Evolutionary conservation across 2,888 invertebrate genomes (phyloP), one percentile per base, ranked within the genome.

Genomic region (Steromphala cineraria): DNA sequence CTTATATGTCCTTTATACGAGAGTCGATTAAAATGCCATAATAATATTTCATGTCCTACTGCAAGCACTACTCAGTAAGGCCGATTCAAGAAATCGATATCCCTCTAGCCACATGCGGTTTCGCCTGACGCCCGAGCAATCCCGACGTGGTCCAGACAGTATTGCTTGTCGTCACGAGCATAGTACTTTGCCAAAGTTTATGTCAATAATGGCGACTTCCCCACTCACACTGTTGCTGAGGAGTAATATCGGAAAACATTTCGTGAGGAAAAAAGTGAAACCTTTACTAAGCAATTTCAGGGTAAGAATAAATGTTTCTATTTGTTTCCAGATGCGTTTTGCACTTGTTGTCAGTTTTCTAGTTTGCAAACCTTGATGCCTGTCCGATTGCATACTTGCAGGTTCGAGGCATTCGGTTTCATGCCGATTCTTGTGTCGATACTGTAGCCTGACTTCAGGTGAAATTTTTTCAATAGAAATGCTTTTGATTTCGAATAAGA

Each of bases 121-220:
- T 71, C 71, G 71, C 17, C 71, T 71, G 71, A 71, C 71, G 71
- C 19, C 40, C 71, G 40, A 40, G 62, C 62, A 62, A 62, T 62
- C 62, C 62, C 40, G 36, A 71, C 36, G 71, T 40, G 31, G 71
- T 31, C 19, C 71, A 36, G 71, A 36, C 40, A 71, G 71, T 36
- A 71, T 71, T 71, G 36, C 40, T 71, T 40, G 71, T 71, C 71
- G 71, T 40, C 71, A 71, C 71, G 71, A 71, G 31, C 31, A 31
- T 71, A 71, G 71, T 71, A 71, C 40, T 36, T 40, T 36, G 28
- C 71, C 40, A 40, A 31, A 40, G 71, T 71, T 71, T 71, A 71
- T 71, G 40, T 80, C 78, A 67, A 80, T 82, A 80, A 82, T 82
- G 82, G 82, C 82, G 74, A 78, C 80, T 74, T 75, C 82, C 75